A percentile compares a stretch with the other conserved stretches of the same genome.
These are phyloP conservation scores for Gerris buenoi DNA, from an alignment of 1,140 invertebrate genomes.

Conservation along the genomic window DNA sequence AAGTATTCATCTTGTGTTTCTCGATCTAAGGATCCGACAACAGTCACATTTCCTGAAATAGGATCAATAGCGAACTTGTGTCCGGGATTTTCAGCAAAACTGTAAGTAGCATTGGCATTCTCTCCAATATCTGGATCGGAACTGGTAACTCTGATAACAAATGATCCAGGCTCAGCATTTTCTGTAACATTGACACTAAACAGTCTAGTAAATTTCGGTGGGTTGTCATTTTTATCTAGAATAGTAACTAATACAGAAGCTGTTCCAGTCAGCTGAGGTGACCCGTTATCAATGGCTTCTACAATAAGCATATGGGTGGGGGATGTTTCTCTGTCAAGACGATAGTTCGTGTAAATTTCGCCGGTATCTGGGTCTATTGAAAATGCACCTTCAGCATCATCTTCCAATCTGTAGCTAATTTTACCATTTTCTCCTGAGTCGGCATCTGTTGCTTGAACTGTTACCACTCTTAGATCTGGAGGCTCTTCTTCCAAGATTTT, in stretches of 20 bases:
- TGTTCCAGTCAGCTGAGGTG: slow-evolving; percentile 62
- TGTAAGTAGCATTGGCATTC: slow-evolving; percentile 79
- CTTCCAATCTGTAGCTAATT: slow-evolving; percentile 58
- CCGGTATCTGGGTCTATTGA: slow-evolving; percentile 63
- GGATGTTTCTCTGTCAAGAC: slow-evolving; percentile 77
- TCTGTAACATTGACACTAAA: slow-evolving; percentile 92
- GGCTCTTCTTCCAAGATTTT: slow-evolving; percentile 71
- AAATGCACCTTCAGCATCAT: slow-evolving; percentile 63
- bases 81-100: slow-evolving; percentile 74
- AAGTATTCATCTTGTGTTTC: slow-evolving; percentile 84
- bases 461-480: slow-evolving; percentile 57
- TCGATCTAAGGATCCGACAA: slow-evolving; percentile 64
- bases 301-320: slow-evolving; percentile 67
- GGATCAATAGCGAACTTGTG: slow-evolving; percentile 78
- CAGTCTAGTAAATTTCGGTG: slow-evolving; percentile 76
- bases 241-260: slow-evolving; percentile 72
- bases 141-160: slow-evolving; percentile 82
- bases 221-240: slow-evolving; percentile 87
- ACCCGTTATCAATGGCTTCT: slow-evolving; percentile 73
- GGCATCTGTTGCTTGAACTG: slow-evolving; percentile 65
- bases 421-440: slow-evolving; percentile 78
- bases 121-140: slow-evolving; percentile 71
- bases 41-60: slow-evolving; percentile 77
- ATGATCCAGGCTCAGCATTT: slow-evolving; percentile 80
- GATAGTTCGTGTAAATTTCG: slow-evolving; percentile 65